Conservation (phyloP, 2,113 vertebrate genomes). For the Zosterops lateralis region DNA sequence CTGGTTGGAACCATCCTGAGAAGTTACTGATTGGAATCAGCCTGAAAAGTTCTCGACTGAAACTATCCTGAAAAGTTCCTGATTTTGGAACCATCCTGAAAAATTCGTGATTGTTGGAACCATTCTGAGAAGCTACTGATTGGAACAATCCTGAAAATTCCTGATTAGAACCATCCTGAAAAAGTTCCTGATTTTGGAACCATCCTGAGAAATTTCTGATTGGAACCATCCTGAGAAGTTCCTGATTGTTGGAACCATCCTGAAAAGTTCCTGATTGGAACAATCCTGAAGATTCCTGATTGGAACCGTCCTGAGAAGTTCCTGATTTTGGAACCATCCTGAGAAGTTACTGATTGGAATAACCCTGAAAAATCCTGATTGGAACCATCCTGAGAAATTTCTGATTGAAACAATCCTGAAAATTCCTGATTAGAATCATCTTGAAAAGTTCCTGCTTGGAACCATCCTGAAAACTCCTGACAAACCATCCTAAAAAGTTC, state of each 20-base stretch:
- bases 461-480: neutral
- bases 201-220: no score
- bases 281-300: neutral
- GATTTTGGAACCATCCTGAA: fast-evolving
- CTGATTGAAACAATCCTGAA: fast-evolving
- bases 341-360: fast-evolving
- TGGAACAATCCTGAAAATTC: no score
- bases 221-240: no score
- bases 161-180: no score
- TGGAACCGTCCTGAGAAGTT: fast-evolving
- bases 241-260: neutral
- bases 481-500: neutral
- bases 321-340: neutral
- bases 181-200: no score
- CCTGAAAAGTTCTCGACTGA: no score
- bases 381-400: neutral
- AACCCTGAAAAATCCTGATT: neutral
- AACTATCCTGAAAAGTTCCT: neutral
- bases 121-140: no score
- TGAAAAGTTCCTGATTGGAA: no score
- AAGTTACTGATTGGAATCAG: neutral
- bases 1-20: fast-evolving
- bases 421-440: neutral
- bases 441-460: fast-evolving
- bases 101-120: no score